phyloP scores from a whole-genome alignment of 2,888 invertebrate genomes.

The Achlya flavicornis region DNA sequence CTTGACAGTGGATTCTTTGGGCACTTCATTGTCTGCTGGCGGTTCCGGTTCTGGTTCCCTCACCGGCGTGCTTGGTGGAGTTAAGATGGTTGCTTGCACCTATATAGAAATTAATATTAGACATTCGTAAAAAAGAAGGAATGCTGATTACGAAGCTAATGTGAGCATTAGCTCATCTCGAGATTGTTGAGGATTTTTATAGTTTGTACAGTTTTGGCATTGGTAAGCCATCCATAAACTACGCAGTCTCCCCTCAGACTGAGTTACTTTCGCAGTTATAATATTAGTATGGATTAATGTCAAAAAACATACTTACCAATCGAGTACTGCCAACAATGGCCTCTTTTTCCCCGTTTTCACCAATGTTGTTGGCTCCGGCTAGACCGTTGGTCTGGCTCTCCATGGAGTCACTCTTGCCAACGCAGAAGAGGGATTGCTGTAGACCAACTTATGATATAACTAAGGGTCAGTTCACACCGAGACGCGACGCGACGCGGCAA shows the following conservation, averaged over 20 bases:
- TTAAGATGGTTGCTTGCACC: slow-evolving; percentile 67
- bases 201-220: too few relatives aligned
- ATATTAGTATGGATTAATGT: not conserved
- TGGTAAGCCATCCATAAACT: too few relatives aligned
- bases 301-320: slow-evolving; percentile 52
- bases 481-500: too few relatives aligned
- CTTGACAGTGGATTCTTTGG: slow-evolving; percentile 44
- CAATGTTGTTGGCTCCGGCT: slow-evolving; percentile 32
- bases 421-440: slow-evolving; percentile 61
- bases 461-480: not conserved
- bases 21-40: slow-evolving; percentile 36
- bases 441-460: not conserved
- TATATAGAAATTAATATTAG: slow-evolving; percentile 23
- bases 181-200: too few relatives aligned
- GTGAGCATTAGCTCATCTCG: too few relatives aligned
- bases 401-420: slow-evolving; percentile 61
- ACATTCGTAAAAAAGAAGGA: too few relatives aligned
- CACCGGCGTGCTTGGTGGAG: slow-evolving; percentile 70
- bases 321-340: slow-evolving; percentile 60
- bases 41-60: slow-evolving; percentile 53
- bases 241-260: too few relatives aligned
- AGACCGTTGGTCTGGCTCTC: slow-evolving; percentile 58
- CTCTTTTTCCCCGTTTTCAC: slow-evolving; percentile 61
- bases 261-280: too few relatives aligned
- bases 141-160: too few relatives aligned